A percentile compares a stretch with the other conserved stretches of the same genome.
These are phyloP conservation scores for Cephus pulcher DNA, from an alignment of 2,888 invertebrate species.

Conservation along the genomic window DNA sequence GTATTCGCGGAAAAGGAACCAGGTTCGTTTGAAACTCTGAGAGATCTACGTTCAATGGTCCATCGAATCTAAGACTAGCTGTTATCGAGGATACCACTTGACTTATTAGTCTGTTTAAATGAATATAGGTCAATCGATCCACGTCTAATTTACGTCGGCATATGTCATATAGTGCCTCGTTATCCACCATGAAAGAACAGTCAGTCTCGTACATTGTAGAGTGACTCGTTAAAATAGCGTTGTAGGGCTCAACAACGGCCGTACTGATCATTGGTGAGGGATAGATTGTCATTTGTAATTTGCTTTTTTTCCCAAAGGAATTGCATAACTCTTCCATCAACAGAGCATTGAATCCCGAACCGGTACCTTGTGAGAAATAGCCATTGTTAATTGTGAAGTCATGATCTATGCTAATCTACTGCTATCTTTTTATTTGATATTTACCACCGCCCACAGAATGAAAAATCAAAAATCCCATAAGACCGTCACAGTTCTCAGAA, in stretches of 20 bases:
- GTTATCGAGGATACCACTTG: slow-evolving; percentile 68
- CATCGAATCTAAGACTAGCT: slow-evolving; percentile 53
- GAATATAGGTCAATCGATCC: slow-evolving; percentile 70
- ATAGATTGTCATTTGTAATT: slow-evolving; percentile 62
- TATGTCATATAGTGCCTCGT: slow-evolving; percentile 64
- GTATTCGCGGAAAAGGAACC: slow-evolving; percentile 36
- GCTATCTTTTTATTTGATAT: background rate
- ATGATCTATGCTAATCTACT: background rate
- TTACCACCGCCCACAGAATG: slow-evolving; percentile 35
- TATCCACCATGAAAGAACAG: slow-evolving; percentile 62
- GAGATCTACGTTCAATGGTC: slow-evolving; percentile 34
- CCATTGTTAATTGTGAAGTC: slow-evolving; percentile 4
- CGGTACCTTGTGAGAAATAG: slow-evolving; percentile 55
- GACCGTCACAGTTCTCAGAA: slow-evolving; percentile 52
- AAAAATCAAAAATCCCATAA: slow-evolving; percentile 37
- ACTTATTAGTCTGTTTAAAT: slow-evolving; percentile 70
- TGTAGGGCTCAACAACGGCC: slow-evolving; percentile 64
- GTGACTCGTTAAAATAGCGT: slow-evolving; percentile 59
- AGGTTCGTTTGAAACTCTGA: slow-evolving; percentile 40
- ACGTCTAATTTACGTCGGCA: slow-evolving; percentile 70
- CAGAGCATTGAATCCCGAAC: slow-evolving; percentile 58
- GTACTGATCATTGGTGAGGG: slow-evolving; percentile 66
- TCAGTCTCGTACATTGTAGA: slow-evolving; percentile 59
- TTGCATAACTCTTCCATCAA: slow-evolving; percentile 57
- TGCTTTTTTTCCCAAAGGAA: slow-evolving; percentile 71